Percentiles rank a stretch among this genome's conserved stretches.
Evolutionary conservation across 2,888 invertebrate species (phyloP).

Genomic region (Hymenopus coronatus): DNA sequence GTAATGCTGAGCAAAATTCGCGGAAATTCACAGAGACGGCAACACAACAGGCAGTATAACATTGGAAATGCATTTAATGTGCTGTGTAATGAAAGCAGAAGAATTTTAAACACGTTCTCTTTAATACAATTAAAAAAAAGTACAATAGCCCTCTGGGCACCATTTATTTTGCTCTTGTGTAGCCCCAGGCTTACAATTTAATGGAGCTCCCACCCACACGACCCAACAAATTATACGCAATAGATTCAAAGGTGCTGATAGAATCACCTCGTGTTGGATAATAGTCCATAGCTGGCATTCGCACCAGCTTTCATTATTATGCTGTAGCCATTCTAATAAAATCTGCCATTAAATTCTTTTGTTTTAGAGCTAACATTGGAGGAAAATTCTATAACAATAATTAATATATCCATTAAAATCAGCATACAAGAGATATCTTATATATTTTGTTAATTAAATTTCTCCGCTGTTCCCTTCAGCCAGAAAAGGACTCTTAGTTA

Average conservation of each 20-base stretch:
- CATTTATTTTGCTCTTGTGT: background rate
- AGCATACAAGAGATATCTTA: background rate
- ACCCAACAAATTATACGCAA: background rate
- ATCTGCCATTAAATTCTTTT: background rate
- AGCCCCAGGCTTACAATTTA: background rate
- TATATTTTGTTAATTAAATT: too few relatives aligned
- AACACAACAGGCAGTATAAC: background rate
- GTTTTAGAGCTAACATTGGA: background rate
- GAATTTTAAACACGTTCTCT: background rate
- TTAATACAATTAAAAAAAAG: background rate
- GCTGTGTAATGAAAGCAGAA: background rate
- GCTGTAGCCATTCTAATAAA: background rate
- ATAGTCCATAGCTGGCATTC: background rate
- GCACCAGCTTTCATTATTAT: background rate
- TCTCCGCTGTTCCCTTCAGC: too few relatives aligned
- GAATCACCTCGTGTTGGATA: background rate
- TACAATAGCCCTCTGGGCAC: background rate
- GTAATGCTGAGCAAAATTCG: background rate
- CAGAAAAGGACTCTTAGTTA: too few relatives aligned
- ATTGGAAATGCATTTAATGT: background rate
- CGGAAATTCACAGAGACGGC: background rate
- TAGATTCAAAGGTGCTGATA: background rate
- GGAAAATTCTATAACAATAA: background rate
- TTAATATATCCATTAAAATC: background rate
- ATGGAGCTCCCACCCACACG: background rate